Conservation (phyloP, 2,888 invertebrate species). For the Achlya flavicornis region DNA sequence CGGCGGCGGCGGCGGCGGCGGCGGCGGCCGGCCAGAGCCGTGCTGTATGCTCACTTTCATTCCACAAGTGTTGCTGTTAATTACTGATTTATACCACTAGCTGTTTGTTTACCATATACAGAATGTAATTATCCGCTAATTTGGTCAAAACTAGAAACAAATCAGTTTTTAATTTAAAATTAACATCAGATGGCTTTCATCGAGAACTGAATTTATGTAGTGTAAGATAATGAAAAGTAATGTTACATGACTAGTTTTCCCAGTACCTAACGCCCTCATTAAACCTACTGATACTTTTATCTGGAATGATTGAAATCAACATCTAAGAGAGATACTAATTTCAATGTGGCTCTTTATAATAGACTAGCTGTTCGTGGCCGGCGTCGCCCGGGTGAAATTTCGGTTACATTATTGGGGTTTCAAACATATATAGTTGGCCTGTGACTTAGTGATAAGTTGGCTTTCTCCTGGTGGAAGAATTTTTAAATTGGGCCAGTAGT, state of each 20-base stretch:
- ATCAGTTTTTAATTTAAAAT: background rate
- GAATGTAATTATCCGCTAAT: background rate
- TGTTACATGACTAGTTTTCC: background rate
- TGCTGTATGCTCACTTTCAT: background rate
- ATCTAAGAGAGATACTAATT: background rate
- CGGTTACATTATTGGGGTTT: too few species aligned
- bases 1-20: background rate
- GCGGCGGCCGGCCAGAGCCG: background rate
- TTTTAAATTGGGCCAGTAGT: too few species aligned
- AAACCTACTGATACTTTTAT: background rate
- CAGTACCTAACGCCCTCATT: background rate
- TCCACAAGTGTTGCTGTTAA: slow-evolving; percentile 4
- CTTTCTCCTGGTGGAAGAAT: too few species aligned
- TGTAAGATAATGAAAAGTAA: background rate
- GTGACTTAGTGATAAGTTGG: too few species aligned
- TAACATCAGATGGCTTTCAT: too few species aligned
- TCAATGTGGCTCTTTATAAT: background rate
- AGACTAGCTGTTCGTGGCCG: too few species aligned
- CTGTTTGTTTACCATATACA: background rate
- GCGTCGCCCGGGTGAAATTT: too few species aligned
- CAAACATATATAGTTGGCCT: too few species aligned
- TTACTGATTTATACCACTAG: background rate
- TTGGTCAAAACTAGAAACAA: background rate
- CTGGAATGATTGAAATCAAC: background rate
- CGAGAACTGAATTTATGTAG: background rate